A percentile compares a stretch with the other conserved stretches of the same genome.
These are phyloP conservation scores for Ophioninae sp. DNA, from an alignment of 2,888 invertebrate species.

Conservation along the genomic window DNA sequence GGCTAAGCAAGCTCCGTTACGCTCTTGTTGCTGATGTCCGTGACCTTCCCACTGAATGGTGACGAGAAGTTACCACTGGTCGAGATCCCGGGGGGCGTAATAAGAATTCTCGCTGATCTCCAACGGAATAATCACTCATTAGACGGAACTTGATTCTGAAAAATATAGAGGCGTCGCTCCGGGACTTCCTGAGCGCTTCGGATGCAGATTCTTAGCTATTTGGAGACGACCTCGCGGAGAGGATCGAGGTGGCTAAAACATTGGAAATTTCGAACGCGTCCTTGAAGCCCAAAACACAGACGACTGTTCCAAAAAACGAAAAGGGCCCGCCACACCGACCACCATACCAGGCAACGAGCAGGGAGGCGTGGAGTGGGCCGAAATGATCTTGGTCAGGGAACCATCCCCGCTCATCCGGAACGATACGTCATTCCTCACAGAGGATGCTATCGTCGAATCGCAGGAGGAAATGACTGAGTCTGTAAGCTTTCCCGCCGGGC, in stretches of 20 bases:
- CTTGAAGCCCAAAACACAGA: conserved; percentile 1
- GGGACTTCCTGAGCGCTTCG: conserved; percentile 22
- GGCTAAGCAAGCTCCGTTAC: no score
- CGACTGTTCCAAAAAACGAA: conserved; percentile 14
- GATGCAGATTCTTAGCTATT: conserved; percentile 16
- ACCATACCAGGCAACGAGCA: background rate
- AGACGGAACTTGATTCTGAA: no score
- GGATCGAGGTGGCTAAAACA: conserved; percentile 6
- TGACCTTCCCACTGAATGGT: no score
- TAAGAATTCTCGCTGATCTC: no score
- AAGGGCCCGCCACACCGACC: conserved; percentile 15
- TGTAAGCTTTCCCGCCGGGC: conserved; percentile 2
- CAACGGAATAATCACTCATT: no score
- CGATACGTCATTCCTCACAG: background rate
- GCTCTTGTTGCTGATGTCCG: no score
- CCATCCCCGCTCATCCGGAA: background rate
- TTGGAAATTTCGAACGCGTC: conserved; percentile 15
- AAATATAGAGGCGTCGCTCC: conserved; percentile 24
- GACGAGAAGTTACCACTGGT: no score
- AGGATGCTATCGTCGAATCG: conserved; percentile 8
- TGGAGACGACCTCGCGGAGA: conserved; percentile 6
- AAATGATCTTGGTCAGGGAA: background rate
- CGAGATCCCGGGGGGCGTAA: no score
- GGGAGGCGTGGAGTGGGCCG: conserved; percentile 15
- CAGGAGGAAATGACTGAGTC: conserved; percentile 10